Percentiles rank a stretch among this genome's conserved stretches.
phyloP scores from a whole-genome alignment of 2,888 invertebrate genomes.

The Abscondita cerata region DNA sequence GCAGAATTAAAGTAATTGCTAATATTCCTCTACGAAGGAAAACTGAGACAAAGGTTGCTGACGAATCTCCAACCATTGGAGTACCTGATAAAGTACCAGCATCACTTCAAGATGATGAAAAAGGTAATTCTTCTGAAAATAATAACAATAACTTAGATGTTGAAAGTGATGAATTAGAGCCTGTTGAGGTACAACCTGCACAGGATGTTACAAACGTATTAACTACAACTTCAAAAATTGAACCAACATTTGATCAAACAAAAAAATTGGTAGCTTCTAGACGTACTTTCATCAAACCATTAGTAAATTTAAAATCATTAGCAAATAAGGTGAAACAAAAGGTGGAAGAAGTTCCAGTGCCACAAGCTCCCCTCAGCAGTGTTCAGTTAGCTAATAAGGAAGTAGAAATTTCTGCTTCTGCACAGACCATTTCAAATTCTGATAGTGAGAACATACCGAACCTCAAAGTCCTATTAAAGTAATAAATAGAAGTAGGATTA shows the following conservation, averaged over 20 bases:
- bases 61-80: slow-evolving; percentile 15
- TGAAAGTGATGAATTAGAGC: no score
- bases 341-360: background rate
- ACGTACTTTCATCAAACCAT: slow-evolving; percentile 20
- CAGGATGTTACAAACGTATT: no score
- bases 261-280: no score
- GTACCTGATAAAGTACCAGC: background rate
- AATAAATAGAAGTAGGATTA: slow-evolving; percentile 67
- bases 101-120: no score
- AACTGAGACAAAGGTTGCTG: slow-evolving; percentile 31
- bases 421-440: slow-evolving; percentile 14
- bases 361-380: slow-evolving; percentile 7
- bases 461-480: slow-evolving; percentile 66
- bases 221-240: no score
- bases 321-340: slow-evolving; percentile 7
- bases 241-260: no score
- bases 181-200: no score
- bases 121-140: no score
- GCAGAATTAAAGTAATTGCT: slow-evolving; percentile 77
- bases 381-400: slow-evolving; percentile 5
- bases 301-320: slow-evolving; percentile 15
- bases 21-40: slow-evolving; percentile 68
- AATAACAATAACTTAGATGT: no score
- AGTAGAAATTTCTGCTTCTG: background rate
- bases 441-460: slow-evolving; percentile 53